These are phyloP conservation scores for Cryptophagus acutangulus DNA, from an alignment of 2,888 invertebrate species.

Conservation along the genomic window DNA sequence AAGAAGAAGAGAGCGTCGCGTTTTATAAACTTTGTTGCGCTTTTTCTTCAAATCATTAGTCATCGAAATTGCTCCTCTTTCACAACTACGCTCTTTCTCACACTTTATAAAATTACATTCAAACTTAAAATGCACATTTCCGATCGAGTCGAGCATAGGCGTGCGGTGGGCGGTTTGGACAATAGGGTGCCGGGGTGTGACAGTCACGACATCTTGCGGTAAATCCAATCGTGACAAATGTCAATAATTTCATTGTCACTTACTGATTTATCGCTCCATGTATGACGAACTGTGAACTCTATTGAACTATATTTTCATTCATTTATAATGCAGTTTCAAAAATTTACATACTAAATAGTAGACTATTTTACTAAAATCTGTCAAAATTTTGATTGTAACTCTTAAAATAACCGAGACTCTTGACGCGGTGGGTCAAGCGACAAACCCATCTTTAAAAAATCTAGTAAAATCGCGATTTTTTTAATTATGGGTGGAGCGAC, in stretches of 20 bases:
- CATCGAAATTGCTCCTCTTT: conserved; percentile 11
- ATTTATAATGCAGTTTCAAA: too few relatives aligned
- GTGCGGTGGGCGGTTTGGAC: conserved; percentile 30
- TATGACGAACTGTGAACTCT: conserved; percentile 2
- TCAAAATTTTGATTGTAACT: too few relatives aligned
- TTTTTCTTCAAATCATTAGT: conserved; percentile 9
- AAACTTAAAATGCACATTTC: conserved; percentile 24
- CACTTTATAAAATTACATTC: too few relatives aligned
- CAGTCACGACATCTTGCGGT: conserved; percentile 30
- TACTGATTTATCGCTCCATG: conserved; percentile 4
- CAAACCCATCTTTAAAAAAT: too few relatives aligned
- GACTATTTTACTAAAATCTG: too few relatives aligned
- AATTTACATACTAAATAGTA: too few relatives aligned
- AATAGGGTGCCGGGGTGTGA: conserved; percentile 29
- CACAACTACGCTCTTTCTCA: too few relatives aligned
- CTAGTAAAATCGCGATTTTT: too few relatives aligned
- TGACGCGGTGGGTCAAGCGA: too few relatives aligned
- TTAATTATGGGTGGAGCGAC: too few relatives aligned
- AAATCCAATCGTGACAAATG: conserved; percentile 24
- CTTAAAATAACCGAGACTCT: too few relatives aligned
- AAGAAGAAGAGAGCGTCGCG: neutral
- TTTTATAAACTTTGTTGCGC: neutral
- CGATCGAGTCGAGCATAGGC: conserved; percentile 23
- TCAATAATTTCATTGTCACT: conserved; percentile 23
- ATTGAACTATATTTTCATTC: too few relatives aligned